A percentile compares a stretch with the other conserved stretches of the same genome.
Evolutionary conservation across 2,888 invertebrate species (phyloP).

Genomic region (Caenorhabditis japonica): DNA sequence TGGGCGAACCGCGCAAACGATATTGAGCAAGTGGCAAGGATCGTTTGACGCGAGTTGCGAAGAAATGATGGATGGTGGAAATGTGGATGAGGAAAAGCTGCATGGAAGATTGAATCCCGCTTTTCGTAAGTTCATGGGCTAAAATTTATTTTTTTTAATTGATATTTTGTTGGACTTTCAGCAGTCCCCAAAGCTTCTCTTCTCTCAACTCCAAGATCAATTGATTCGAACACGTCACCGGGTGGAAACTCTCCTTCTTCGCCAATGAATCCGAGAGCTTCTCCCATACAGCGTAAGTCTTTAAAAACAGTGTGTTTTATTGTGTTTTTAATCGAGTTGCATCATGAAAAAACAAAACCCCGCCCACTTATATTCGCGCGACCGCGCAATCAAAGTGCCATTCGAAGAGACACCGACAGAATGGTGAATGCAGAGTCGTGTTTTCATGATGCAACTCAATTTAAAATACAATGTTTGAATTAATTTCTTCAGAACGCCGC

Average conservation of each 20-base stretch:
- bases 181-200: constrained; percentile 52
- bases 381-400: too few relatives aligned
- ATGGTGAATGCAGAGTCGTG: too few relatives aligned
- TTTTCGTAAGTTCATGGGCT: constrained; percentile 49
- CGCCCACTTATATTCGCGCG: too few relatives aligned
- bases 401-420: too few relatives aligned
- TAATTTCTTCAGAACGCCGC: constrained; percentile 53
- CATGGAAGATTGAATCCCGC: constrained; percentile 40
- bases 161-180: constrained; percentile 9
- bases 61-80: constrained; percentile 53
- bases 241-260: constrained; percentile 46
- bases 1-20: constrained; percentile 60
- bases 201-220: constrained; percentile 53
- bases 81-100: constrained; percentile 33
- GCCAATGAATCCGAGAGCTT: constrained; percentile 45
- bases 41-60: constrained; percentile 62
- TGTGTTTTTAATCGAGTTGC: too few relatives aligned
- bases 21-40: constrained; percentile 66
- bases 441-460: neutral
- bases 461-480: too few relatives aligned
- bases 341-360: too few relatives aligned
- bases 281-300: constrained; percentile 46
- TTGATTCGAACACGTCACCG: constrained; percentile 54
- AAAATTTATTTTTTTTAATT: too few relatives aligned
- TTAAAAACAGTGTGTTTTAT: neutral